Evolutionary conservation across 2,888 invertebrate genomes (phyloP), one percentile per base, ranked within the genome.

Genomic region (Watsonalla binaria): DNA sequence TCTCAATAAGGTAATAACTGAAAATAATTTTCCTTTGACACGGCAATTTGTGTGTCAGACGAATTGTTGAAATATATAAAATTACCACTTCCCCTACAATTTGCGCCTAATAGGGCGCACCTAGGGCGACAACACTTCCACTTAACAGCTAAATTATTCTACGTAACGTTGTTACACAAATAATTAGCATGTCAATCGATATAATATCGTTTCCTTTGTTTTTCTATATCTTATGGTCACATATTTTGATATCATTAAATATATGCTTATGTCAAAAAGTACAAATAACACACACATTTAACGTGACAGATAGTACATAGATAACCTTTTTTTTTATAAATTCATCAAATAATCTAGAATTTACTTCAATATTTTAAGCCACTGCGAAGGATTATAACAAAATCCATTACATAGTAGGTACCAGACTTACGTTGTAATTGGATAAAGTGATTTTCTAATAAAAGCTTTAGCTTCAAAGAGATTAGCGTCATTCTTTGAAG

Each of bases 391-490:
- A 24, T 13, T 6, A 42, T 35, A 45, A 46, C 35, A 61, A 62
- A 55, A 64, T 56, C 60, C 56, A 60, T 63, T 54, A 62, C 24
- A 64, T 57, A 59, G 62, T 58, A 58, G 67, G 70, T 67, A 68
- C 72, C 75, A 69, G 67, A 72, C 70, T 68, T 66, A 66, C 63
- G 62, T 60, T 64, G 63, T 70, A 74, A 78, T 74, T 72, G 68
- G 66, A 71, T 70, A 66, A 62, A 68, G 66, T 74, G 78, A 78
- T 77, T 78, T 80, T 76, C 71, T 72, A 70, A 71, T 72, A 72
- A 74, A 71, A 63, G 72, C 68, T 70, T 73, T 65, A 57, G 62
- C 66, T 61, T 68, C 70, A 68, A 74, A 75, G 64, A 62, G 63
- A 62, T 66, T 61, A 72, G 68, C 66, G 63, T 15, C 63, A 64